Evolutionary conservation across 2,888 invertebrate genomes (phyloP), one percentile per base, ranked within the genome.

Genomic region (Dasysyrphus albostriatus): DNA sequence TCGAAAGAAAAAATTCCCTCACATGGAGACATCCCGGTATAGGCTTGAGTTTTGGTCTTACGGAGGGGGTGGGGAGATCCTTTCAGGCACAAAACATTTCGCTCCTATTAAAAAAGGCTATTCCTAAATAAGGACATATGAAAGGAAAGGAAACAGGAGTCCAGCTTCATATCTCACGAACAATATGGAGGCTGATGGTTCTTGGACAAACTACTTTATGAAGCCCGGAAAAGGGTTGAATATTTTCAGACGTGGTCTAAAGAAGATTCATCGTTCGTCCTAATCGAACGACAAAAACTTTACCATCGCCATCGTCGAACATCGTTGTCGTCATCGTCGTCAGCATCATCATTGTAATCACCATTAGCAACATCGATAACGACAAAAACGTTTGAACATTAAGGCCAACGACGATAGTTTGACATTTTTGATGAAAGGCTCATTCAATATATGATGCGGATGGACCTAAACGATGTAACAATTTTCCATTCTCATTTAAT

Each of bases 401-500:
- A 39, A 77, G 54, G 61, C 56, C 51, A 61, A 70, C 75, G 80
- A 80, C 56, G 69, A 47, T 63, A 63, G 70, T 69, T 56, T 63
- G 79, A 74, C 67, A 70, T 74, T 58, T 75, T 83, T 75, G 83
- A 79, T 79, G 74, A 79, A 74, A 39, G 44, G 9, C 54, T 14
- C 67, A 54, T 24, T 69, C 74, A 29, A 32, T 58, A 16, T 32
- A 16, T 9, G 56, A 16, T 12, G 14, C n/a, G 63, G 10, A 42
- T 34, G 51, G 63, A 34, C 58, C 58, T 37, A 37, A 58, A 37
- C 58, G 34, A 58, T 58, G 58, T 37, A 58, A 54, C 37, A 59
- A 34, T 76, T 65, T 72, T 79, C 72, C 74, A 83, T 83, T 83
- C 73, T 59, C 39, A 79, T 79, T 74, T 84, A 84, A 75, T 84